phyloP scores from a whole-genome alignment of 2,797 vertebrate genomes.

The Centropyge bicolor region DNA sequence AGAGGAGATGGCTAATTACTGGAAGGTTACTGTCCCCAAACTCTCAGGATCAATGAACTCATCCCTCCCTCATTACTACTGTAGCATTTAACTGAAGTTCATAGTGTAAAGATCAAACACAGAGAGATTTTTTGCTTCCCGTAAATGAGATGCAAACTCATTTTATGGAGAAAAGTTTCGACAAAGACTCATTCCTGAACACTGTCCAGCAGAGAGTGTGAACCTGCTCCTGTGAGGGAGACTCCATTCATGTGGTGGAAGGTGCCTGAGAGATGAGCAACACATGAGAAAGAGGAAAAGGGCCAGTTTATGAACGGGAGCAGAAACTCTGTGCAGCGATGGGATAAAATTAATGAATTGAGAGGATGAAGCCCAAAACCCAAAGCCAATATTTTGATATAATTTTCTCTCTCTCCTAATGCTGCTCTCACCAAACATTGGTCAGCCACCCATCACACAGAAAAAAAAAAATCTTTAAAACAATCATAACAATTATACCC shows the following conservation, averaged over 20 bases:
- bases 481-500: not conserved
- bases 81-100: not conserved
- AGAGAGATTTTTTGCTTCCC: constrained; percentile 16
- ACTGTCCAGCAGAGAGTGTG: constrained; percentile 5
- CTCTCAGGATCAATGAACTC: not conserved
- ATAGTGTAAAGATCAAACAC: not conserved
- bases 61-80: not conserved
- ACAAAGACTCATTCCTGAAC: not conserved
- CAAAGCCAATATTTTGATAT: not conserved
- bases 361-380: not conserved
- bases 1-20: not conserved
- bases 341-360: not conserved
- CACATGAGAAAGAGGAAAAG: constrained; percentile 15
- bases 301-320: not conserved
- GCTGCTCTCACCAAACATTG: not conserved
- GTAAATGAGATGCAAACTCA: constrained; percentile 5
- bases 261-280: constrained; percentile 10
- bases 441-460: not conserved
- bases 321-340: not conserved
- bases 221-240: constrained; percentile 9
- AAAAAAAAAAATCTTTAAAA: constrained; percentile 1
- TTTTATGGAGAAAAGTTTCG: constrained; percentile 13
- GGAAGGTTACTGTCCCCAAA: not conserved
- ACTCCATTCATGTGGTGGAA: constrained; percentile 14
- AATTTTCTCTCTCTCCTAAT: not conserved